Conservation (phyloP, 2,888 invertebrate species). For the Acleris laterana region DNA sequence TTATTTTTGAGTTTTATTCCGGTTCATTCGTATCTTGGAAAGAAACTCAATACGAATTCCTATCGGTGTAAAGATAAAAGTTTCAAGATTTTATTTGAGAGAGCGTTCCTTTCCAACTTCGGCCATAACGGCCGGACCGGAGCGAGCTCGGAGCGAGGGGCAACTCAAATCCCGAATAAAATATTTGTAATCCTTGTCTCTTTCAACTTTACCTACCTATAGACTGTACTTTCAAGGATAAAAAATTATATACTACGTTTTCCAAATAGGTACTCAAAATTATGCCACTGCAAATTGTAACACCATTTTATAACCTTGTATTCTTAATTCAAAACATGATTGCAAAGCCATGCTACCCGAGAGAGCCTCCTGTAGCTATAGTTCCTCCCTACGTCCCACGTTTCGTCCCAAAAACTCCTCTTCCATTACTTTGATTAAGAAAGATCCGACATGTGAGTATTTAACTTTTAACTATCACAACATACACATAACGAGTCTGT, state of each 20-base stretch:
- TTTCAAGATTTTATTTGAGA: slow-evolving; percentile 75
- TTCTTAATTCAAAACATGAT: no score
- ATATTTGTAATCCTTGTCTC: slow-evolving; percentile 30
- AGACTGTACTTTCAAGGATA: slow-evolving; percentile 8
- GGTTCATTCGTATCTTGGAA: slow-evolving; percentile 44
- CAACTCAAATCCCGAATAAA: slow-evolving; percentile 20
- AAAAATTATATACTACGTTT: no score
- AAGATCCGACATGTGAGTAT: slow-evolving; percentile 72
- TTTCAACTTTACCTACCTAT: neutral
- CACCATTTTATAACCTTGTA: no score
- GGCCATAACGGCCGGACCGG: slow-evolving; percentile 61
- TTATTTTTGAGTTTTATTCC: slow-evolving; percentile 40
- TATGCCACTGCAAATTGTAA: no score
- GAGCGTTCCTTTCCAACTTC: slow-evolving; percentile 66
- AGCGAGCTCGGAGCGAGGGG: slow-evolving; percentile 35
- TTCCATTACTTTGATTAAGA: slow-evolving; percentile 79
- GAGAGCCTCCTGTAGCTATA: slow-evolving; percentile 7
- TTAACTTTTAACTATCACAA: slow-evolving; percentile 77
- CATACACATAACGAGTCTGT: slow-evolving; percentile 58
- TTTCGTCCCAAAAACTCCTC: slow-evolving; percentile 56
- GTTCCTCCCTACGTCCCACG: slow-evolving; percentile 10
- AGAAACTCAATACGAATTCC: slow-evolving; percentile 48
- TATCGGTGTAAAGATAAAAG: slow-evolving; percentile 74
- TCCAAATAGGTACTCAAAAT: no score
- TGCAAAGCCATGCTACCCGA: neutral